Conservation (phyloP, 2,113 vertebrate genomes). For the Bos taurus region DNA sequence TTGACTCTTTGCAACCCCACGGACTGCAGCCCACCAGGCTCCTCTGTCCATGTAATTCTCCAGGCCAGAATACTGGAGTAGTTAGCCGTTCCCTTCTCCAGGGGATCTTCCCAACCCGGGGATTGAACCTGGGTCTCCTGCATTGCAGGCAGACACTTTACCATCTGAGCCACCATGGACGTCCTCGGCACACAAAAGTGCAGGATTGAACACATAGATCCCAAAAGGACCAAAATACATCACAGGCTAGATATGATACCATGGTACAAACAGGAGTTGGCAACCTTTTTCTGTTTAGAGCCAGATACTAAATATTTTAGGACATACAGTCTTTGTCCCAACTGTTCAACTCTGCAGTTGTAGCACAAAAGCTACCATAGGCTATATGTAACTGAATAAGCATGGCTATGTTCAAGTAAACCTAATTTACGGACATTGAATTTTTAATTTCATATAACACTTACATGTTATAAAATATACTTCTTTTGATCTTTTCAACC, state of each 20-base stretch:
- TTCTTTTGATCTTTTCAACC: neutral
- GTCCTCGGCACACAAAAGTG: neutral
- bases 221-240: neutral
- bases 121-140: neutral
- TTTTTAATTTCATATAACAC: neutral
- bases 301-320: neutral
- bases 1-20: neutral
- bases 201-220: neutral
- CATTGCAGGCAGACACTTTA: neutral
- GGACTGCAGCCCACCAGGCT: neutral
- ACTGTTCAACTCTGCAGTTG: neutral
- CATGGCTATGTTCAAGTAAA: neutral
- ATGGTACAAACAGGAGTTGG: neutral
- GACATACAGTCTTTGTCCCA: neutral
- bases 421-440: neutral
- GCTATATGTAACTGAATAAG: neutral
- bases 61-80: neutral
- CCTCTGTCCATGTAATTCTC: neutral
- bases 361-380: neutral
- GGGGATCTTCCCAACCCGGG: neutral
- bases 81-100: neutral
- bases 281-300: neutral
- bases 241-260: neutral
- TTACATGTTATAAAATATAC: neutral
- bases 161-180: neutral